Base-by-base conservation (phyloP, 2,113 vertebrate genomes). In the Pachycephala philippinensis region DNA sequence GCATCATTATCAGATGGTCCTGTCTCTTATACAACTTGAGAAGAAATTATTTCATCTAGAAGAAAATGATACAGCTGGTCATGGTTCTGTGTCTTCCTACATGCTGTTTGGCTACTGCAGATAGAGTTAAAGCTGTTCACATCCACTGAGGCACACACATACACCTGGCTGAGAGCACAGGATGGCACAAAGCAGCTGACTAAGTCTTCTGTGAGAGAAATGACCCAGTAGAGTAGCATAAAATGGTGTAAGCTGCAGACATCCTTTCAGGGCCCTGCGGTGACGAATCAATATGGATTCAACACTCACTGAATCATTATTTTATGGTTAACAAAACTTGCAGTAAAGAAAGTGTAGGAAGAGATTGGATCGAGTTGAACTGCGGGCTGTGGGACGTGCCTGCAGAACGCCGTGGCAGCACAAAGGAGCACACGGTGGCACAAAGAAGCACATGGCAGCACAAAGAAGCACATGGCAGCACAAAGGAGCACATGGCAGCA, bases 41-140 rank as follows among this genome's bases (percentile, higher is more conserved):
- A 89, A 89, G 68, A 81, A 86, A 81, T 44, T 89, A 84, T 92
- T 92, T 94, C 30, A 90, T 75, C 30, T 71, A 42, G 64, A 89
- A 81, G 28, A 81, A 78, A 84, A 66, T 44, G 1, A 70, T 61
- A 44, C 13, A 39, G 18, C 35, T 75, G 33, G 16, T 47, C 2
- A 0, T 68, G 26, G 40, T 70, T 90, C 79, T 88, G 23, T 61
- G 44, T 74, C 57, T 90, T 77, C 33, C 28, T 49, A 26, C 11
- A 10, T 31, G 16, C 19, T 63, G 16, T 31, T 95, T 30, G 45
- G 37, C 10, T 83, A 22, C 50, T 31, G 33, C 24, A 70, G 30
- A 15, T 5, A 33, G 22, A 53, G 26, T 17, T 74, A 66, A 80
- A 81, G 24, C 11, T 59, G 12, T 35, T 47, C 24, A 28, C 44